Evolutionary conservation across 2,113 vertebrate genomes (phyloP).

Genomic region (Camelus dromedarius): DNA sequence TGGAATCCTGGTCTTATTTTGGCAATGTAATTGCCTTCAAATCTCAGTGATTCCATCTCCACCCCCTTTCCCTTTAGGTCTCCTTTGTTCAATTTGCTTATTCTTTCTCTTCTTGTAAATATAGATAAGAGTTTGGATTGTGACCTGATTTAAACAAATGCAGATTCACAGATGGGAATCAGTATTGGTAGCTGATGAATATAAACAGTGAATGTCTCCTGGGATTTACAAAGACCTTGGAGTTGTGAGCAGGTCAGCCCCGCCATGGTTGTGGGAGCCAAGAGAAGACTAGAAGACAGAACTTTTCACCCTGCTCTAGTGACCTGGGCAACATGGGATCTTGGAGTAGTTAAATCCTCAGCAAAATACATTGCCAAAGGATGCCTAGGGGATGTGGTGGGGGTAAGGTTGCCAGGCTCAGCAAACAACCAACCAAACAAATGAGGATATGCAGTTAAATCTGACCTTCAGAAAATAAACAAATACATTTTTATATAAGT

Average conservation of each 20-base stretch:
- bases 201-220: neutral
- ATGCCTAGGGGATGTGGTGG: neutral
- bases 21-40: neutral
- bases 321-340: neutral
- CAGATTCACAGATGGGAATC: neutral
- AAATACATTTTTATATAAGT: neutral
- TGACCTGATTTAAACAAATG: neutral
- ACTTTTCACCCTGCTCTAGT: neutral
- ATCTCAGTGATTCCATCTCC: neutral
- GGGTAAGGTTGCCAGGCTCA: neutral
- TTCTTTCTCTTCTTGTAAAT: neutral
- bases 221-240: neutral
- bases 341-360: neutral
- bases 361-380: neutral
- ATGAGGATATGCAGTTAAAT: neutral
- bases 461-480: constrained; percentile 25
- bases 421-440: neutral
- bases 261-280: neutral
- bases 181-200: neutral
- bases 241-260: neutral
- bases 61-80: neutral
- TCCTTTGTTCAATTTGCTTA: neutral
- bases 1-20: neutral
- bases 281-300: neutral
- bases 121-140: neutral